Evolutionary conservation across 1,140 invertebrate species (phyloP), one percentile per base, ranked within the genome.

Genomic region (Eupristina koningsbergeri): DNA sequence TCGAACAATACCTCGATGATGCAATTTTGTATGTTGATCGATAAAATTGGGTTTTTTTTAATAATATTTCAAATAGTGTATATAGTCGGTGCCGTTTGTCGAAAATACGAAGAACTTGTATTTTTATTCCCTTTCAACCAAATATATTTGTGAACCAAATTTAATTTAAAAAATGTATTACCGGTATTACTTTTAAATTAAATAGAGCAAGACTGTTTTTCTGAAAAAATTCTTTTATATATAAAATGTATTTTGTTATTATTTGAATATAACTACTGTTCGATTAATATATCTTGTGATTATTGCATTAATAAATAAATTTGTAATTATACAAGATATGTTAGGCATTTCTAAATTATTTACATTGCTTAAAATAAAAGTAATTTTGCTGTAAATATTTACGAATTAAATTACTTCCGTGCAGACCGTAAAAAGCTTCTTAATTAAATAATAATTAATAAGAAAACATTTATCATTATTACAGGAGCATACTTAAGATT

Each of bases 391-490:
- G 1, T 58, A 26, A 58, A 58, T 58, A 26, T 50, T 50, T 26
- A 58, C 22, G 26, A 58, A 58, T 58, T 58, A 19, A 58, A 22
- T 58, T 53, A 8, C 50, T 2, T 3, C 3, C 19, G 53, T 26
- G 53, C 19, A 58, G 26, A 58, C 85, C 64, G 82, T 87, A 87
- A 87, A 86, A 87, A 85, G 88, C 86, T 85, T 87, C 64, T 41
- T 61, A 71, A 71, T 81, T 58, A 22, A 58, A 58, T 58, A 58
- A 58, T 58, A 58, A 58, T 58, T 58, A 58, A 58, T 58, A 58
- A 58, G 53, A 58, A 58, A 19, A 22, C 53, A 3, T 58, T 58
- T 58, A 22, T 58, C 22, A 26, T 13, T 58, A 9, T 58, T 58
- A 22, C 53, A 58, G 3, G 53, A 58, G 53, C 53, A 22, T 58